Base-by-base conservation (phyloP, 2,888 invertebrate species). In the Myopa tessellatipennis region DNA sequence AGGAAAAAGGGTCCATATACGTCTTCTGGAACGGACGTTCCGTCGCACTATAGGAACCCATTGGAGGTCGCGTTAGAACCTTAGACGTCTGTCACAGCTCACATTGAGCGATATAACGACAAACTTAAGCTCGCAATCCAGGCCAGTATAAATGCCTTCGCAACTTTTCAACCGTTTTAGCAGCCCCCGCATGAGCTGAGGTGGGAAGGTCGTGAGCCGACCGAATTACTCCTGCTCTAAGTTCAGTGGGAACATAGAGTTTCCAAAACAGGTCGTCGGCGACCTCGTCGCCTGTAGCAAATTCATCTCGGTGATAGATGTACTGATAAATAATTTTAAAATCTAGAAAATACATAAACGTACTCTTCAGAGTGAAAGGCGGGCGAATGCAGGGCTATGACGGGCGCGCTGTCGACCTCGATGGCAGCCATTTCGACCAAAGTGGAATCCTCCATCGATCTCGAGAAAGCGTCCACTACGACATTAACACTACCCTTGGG, bases 21-120 rank as follows among this genome's bases (percentile, higher is more conserved):
- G 74, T 1, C 55, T 65, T 78, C 38, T 76, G 76, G 10, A 76
- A 79, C 0, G 74, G 77, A n/a, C 77, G 71, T 0, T 77, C 72
- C 0, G 74, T 79, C 8, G 5, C 16, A n/a, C 5, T 6, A 60
- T 10, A 60, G 7, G 7, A 10, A 18, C 6, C 72, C 77, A 36
- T 71, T 70, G 1, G n/a, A 26, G 3, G 79, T 70, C 55, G 16
- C 50, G 4, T 79, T 0, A 58, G n/a, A 0, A 69, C 18, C 52
- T 79, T 77, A 1, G 58, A 50, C 16, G 76, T 72, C 7, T 73
- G 61, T 34, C 78, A 78, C 0, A 50, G 12, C 12, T 50, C 50
- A 12, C 50, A 50, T 8, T 12, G 12, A 6, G 50, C 12, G 34
- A 14, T 52, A n/a, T 60, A 78, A 1, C 68, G 7, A 40, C 26